Conservation (phyloP, 1,140 invertebrate genomes). For the Aphaenogaster ashmeadi region DNA sequence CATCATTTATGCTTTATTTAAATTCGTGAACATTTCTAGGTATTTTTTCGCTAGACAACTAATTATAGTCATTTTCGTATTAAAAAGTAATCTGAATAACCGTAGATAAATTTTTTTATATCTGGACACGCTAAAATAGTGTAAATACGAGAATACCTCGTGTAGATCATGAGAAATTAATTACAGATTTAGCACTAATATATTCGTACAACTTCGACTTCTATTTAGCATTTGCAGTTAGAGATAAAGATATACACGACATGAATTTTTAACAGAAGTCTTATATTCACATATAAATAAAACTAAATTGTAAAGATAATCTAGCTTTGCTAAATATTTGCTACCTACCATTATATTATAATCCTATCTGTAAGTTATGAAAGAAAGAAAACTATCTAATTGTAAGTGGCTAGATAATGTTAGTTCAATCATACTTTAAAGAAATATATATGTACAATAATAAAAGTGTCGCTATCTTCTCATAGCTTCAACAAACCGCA, state of each 20-base stretch:
- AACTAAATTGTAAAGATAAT: neutral
- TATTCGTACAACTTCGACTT: neutral
- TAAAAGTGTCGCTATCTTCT: neutral
- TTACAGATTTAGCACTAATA: neutral
- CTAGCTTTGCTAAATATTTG: neutral
- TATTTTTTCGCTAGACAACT: neutral
- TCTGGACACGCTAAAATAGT: neutral
- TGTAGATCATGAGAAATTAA: neutral
- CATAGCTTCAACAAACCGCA: neutral
- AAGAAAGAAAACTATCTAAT: neutral
- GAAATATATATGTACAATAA: neutral
- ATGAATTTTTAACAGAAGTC: neutral
- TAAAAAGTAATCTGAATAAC: neutral
- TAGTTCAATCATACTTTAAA: neutral
- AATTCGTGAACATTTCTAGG: conserved; percentile 2
- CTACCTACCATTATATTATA: neutral
- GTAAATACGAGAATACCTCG: neutral
- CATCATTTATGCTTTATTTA: neutral
- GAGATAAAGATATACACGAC: neutral
- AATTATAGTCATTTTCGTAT: neutral
- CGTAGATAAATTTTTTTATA: neutral
- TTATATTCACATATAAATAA: neutral
- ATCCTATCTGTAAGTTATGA: neutral
- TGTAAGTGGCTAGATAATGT: neutral
- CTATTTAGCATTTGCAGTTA: neutral